phyloP scores from a whole-genome alignment of 2,888 invertebrate species.

The Phorcus lineatus region DNA sequence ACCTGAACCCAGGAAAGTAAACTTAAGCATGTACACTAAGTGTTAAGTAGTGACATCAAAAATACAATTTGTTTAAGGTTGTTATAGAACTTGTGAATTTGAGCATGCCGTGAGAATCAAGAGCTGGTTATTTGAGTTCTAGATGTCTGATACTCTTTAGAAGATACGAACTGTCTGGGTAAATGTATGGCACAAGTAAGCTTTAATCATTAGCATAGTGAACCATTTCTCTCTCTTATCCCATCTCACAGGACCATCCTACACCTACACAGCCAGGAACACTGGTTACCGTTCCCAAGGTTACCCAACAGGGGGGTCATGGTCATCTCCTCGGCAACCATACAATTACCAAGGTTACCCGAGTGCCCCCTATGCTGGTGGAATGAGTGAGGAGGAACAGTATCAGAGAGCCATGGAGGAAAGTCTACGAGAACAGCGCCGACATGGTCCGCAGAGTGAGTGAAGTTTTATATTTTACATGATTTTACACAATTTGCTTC shows the following conservation, averaged over 20 bases:
- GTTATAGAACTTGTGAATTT: too few relatives aligned
- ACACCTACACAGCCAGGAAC: constrained; percentile 43
- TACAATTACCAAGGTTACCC: background rate
- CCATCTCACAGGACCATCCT: constrained; percentile 42
- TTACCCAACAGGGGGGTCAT: constrained; percentile 31
- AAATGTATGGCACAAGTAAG: background rate
- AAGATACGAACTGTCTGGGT: background rate
- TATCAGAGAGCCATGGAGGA: constrained; percentile 64
- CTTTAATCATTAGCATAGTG: too few relatives aligned
- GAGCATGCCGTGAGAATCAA: too few relatives aligned
- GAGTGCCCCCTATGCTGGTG: constrained; percentile 52
- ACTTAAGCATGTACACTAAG: too few relatives aligned
- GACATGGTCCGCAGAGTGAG: too few relatives aligned
- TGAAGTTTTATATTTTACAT: too few relatives aligned
- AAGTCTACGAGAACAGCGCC: constrained; percentile 42
- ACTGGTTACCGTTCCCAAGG: constrained; percentile 33
- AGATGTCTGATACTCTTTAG: background rate
- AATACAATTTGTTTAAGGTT: too few relatives aligned
- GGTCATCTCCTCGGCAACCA: background rate
- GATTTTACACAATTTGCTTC: background rate
- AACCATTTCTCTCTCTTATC: too few relatives aligned
- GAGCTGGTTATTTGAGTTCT: too few relatives aligned
- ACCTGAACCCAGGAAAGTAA: too few relatives aligned
- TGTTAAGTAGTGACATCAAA: too few relatives aligned
- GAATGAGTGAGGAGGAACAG: constrained; percentile 73